Conservation (phyloP, 2,888 invertebrate species). For the Sarcophaga carnaria region DNA sequence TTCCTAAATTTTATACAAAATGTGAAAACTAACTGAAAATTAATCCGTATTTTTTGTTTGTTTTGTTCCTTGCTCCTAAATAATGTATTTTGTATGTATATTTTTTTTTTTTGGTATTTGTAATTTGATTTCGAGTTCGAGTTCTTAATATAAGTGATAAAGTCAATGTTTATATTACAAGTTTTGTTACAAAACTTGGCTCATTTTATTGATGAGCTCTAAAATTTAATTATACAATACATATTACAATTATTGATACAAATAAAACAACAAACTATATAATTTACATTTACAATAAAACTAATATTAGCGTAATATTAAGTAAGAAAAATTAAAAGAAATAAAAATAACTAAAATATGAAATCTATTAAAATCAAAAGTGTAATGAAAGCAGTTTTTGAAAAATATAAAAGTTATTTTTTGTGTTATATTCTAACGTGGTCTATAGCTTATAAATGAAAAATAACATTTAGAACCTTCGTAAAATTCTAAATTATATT, state of each 20-base stretch:
- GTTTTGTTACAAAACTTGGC: constrained; percentile 67
- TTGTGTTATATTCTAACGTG: too few species aligned
- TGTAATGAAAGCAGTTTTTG: too few species aligned
- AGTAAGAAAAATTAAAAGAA: constrained; percentile 36
- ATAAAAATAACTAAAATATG: not conserved
- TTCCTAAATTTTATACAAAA: constrained; percentile 59
- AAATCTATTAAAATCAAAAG: too few species aligned
- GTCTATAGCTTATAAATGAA: too few species aligned
- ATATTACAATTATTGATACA: constrained; percentile 24
- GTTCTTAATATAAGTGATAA: constrained; percentile 36
- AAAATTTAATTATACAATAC: constrained; percentile 51
- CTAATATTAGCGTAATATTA: constrained; percentile 42
- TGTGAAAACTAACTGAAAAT: constrained; percentile 22
- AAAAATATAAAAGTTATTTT: too few species aligned
- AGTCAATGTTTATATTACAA: constrained; percentile 44
- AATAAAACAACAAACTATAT: constrained; percentile 28
- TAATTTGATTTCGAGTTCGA: constrained; percentile 30
- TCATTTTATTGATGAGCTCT: constrained; percentile 68
- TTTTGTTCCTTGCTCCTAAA: constrained; percentile 14
- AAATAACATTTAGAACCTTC: too few species aligned
- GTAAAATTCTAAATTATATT: too few species aligned
- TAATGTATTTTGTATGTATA: constrained; percentile 19
- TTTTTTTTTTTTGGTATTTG: constrained; percentile 35
- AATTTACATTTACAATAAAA: constrained; percentile 37
- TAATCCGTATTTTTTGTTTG: constrained; percentile 18